These are phyloP conservation scores for Aurelia aurita complex sp. Pacific DNA, from an alignment of 30 jellyfish, hydroid and myxozoan genomes.

Conservation along the genomic window DNA sequence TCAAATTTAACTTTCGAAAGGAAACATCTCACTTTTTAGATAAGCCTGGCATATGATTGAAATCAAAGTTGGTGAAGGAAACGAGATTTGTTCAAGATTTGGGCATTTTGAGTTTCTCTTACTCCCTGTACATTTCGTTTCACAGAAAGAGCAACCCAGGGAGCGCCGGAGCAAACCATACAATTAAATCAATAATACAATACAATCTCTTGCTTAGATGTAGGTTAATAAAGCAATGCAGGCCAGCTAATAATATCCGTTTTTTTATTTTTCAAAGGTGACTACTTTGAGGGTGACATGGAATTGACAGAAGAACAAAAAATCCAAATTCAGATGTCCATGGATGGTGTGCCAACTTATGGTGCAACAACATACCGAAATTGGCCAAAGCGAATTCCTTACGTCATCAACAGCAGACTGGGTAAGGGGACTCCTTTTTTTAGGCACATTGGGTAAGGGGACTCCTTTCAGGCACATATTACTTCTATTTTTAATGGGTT, in stretches of 20 bases:
- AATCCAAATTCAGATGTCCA: conserved; percentile 41
- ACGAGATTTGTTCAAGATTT: no score
- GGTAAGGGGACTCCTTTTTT: conserved; percentile 14
- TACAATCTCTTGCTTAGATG: neutral
- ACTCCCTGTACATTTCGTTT: no score
- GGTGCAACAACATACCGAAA: conserved; percentile 47
- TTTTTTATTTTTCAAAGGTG: conserved; percentile 6
- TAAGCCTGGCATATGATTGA: no score
- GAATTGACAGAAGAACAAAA: conserved; percentile 62
- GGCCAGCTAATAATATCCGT: neutral
- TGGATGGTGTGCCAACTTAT: conserved; percentile 58
- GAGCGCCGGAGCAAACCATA: no score
- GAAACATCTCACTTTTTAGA: no score
- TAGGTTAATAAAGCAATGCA: neutral
- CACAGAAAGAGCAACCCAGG: no score
- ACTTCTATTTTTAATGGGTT: no score
- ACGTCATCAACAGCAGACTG: conserved; percentile 35
- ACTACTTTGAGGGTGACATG: conserved; percentile 70
- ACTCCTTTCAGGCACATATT: neutral
- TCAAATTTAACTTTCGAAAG: no score
- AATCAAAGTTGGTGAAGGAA: no score
- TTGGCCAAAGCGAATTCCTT: conserved; percentile 62
- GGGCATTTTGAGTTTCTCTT: no score
- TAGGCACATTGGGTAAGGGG: conserved; percentile 27
- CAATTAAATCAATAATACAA: no score